Percentiles rank a stretch among this genome's conserved stretches.
Evolutionary conservation across 37 sponge, comb jelly and placozoan genomes (phyloP).

Genomic region (Mnemiopsis leidyi): DNA sequence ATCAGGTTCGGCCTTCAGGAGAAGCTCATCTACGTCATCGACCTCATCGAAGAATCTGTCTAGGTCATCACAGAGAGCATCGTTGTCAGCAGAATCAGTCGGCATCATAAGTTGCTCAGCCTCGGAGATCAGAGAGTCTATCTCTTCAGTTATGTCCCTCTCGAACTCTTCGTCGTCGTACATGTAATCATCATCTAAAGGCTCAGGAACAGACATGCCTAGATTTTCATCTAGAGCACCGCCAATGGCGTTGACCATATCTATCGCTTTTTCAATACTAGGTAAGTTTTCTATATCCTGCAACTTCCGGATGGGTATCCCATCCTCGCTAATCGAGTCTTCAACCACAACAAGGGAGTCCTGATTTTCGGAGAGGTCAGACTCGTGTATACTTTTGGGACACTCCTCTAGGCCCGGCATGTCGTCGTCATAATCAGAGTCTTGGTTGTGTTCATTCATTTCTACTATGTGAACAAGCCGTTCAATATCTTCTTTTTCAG

Average conservation of each 20-base stretch:
- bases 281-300: constrained; percentile 41
- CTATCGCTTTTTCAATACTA: constrained; percentile 31
- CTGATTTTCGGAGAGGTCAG: background rate
- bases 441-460: background rate
- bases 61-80: background rate
- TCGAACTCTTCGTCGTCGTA: constrained; percentile 30
- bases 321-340: constrained; percentile 47
- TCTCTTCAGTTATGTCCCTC: constrained; percentile 19
- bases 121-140: constrained; percentile 24
- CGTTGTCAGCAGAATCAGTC: background rate
- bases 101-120: constrained; percentile 2
- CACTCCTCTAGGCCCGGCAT: background rate
- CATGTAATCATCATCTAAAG: background rate
- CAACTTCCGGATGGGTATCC: constrained; percentile 14
- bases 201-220: constrained; percentile 12
- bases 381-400: background rate
- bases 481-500: background rate
- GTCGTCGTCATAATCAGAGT: background rate
- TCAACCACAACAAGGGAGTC: background rate
- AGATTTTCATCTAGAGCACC: background rate
- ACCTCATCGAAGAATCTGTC: constrained; percentile 14
- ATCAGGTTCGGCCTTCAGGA: background rate
- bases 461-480: background rate
- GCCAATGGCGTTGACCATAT: constrained; percentile 39
- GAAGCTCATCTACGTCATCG: background rate